phyloP scores from a whole-genome alignment of 2,113 vertebrate genomes.

The Phocoena sinus region DNA sequence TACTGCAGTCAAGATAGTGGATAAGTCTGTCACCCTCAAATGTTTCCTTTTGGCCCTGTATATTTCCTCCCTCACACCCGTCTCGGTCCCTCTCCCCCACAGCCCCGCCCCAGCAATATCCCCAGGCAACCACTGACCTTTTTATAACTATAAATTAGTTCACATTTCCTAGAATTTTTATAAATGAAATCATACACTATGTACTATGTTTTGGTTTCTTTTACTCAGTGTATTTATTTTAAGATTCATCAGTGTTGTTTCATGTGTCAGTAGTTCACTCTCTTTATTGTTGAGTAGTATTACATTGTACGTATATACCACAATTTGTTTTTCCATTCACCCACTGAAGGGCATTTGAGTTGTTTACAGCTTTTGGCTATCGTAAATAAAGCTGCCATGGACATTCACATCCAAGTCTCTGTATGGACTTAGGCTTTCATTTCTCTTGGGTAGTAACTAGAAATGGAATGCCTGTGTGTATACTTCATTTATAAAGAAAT shows the following conservation, averaged over 20 bases:
- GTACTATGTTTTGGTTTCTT: neutral
- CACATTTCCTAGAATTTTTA: neutral
- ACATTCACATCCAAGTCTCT: neutral
- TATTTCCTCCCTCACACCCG: neutral
- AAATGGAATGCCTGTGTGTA: neutral
- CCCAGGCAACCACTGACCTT: neutral
- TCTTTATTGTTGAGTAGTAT: neutral
- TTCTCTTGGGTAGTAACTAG: neutral
- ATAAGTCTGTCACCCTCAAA: neutral
- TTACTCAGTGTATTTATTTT: neutral
- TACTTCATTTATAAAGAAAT: neutral
- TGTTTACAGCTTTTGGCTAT: neutral
- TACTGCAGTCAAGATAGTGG: neutral
- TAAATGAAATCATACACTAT: neutral
- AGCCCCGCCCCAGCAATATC: fast-evolving
- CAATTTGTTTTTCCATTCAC: neutral
- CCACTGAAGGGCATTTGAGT: neutral
- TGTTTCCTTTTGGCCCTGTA: neutral
- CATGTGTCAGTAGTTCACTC: neutral
- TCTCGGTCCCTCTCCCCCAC: too few species aligned
- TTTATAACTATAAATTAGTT: neutral
- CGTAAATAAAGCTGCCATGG: neutral
- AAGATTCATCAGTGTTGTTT: neutral
- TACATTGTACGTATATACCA: neutral
- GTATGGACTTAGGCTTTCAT: neutral